Conservation (phyloP, 2,113 vertebrate species). For the Tamias sibiricus region DNA sequence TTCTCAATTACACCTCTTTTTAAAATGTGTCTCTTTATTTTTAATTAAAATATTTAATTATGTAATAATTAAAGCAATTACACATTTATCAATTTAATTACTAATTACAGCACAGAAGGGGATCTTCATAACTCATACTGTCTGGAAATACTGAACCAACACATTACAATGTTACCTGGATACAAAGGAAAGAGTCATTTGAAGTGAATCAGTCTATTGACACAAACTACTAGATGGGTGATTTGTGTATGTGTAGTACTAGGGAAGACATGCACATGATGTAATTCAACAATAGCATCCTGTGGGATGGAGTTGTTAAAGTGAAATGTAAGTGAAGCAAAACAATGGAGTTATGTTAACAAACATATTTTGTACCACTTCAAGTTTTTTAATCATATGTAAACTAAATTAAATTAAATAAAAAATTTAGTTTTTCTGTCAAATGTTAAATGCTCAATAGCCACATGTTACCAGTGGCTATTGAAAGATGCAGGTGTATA, state of each 20-base stretch:
- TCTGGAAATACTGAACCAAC: neutral
- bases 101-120: neutral
- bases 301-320: neutral
- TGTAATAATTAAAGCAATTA: neutral
- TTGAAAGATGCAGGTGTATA: neutral
- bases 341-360: neutral
- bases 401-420: neutral
- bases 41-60: neutral
- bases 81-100: constrained; percentile 5
- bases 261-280: neutral
- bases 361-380: neutral
- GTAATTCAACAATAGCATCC: neutral
- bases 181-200: neutral
- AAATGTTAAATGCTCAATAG: neutral
- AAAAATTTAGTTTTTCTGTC: neutral
- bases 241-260: neutral
- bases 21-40: constrained; percentile 4
- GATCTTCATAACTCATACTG: neutral
- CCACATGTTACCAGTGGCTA: neutral
- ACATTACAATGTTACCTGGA: neutral
- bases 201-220: neutral
- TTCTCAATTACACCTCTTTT: neutral
- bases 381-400: neutral
- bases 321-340: neutral
- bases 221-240: neutral